phyloP scores from a whole-genome alignment of 2,797 vertebrate genomes.

The Synaphobranchus kaupii region DNA sequence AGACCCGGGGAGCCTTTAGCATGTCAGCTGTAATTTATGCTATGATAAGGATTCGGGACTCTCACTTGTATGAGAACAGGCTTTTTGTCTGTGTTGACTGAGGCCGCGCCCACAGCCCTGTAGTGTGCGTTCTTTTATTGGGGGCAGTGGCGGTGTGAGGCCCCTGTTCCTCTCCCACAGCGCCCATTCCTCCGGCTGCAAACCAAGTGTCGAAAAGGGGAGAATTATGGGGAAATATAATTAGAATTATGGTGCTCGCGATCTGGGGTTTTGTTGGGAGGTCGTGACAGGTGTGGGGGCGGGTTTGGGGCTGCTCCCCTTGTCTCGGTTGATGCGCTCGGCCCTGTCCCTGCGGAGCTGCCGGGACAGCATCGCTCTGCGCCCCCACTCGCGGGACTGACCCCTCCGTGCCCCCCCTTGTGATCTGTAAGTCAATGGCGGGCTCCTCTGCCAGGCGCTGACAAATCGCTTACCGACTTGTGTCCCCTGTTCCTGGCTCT shows the following conservation, averaged over 20 bases:
- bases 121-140: not conserved
- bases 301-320: constrained; percentile 49
- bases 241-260: constrained; percentile 31
- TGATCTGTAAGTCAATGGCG: constrained; percentile 8
- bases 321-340: constrained; percentile 31
- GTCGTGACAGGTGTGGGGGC: constrained; percentile 71
- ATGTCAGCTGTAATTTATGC: not conserved
- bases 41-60: not conserved
- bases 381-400: constrained; percentile 10
- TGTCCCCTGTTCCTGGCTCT: constrained; percentile 15
- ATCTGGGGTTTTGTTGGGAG: constrained; percentile 38
- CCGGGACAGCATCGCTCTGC: constrained; percentile 23
- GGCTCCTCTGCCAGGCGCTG: constrained; percentile 3
- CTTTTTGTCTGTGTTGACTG: not conserved
- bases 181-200: not conserved
- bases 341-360: constrained; percentile 28
- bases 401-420: not conserved
- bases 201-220: constrained; percentile 14
- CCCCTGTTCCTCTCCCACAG: not conserved
- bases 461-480: constrained; percentile 18
- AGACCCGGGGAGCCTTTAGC: not conserved
- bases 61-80: not conserved
- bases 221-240: constrained; percentile 18
- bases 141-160: not conserved
- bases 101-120: not conserved